These are phyloP conservation scores for Laterallus jamaicensis DNA, from an alignment of 2,113 vertebrate genomes.

Conservation along the genomic window DNA sequence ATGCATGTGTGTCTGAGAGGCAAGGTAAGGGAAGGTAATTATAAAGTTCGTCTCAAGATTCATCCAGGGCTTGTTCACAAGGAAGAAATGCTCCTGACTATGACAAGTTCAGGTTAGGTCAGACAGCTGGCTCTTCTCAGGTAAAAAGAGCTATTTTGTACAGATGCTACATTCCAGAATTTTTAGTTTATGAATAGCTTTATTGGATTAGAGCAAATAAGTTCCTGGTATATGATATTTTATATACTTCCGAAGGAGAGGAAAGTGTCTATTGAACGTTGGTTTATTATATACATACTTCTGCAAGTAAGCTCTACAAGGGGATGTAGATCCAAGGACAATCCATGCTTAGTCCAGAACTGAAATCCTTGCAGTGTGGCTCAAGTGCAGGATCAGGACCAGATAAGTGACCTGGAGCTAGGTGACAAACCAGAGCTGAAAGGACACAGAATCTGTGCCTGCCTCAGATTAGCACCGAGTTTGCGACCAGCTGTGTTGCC, in stretches of 20 bases:
- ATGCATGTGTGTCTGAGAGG: background rate
- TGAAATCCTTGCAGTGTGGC: rapidly evolving
- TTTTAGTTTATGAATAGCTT: background rate
- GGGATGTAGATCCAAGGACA: background rate
- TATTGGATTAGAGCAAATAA: background rate
- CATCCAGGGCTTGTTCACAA: background rate
- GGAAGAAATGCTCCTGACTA: background rate
- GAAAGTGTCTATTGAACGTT: background rate
- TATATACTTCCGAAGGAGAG: background rate
- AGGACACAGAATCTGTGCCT: background rate
- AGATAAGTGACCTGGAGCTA: background rate
- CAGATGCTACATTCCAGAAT: background rate
- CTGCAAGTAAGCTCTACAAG: background rate
- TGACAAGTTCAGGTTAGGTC: background rate
- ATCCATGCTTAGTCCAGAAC: background rate
- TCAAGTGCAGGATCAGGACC: background rate
- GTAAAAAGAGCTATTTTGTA: background rate
- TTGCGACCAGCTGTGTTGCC: background rate
- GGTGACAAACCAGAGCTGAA: background rate
- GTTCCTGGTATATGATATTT: background rate
- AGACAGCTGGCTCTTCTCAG: background rate
- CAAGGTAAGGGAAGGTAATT: background rate
- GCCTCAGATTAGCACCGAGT: background rate
- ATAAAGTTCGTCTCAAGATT: background rate
- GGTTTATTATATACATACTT: background rate